Percentiles rank a stretch among this genome's conserved stretches.
Conservation (phyloP, 1,140 invertebrate species). For the Chironomus striatipennis region DNA sequence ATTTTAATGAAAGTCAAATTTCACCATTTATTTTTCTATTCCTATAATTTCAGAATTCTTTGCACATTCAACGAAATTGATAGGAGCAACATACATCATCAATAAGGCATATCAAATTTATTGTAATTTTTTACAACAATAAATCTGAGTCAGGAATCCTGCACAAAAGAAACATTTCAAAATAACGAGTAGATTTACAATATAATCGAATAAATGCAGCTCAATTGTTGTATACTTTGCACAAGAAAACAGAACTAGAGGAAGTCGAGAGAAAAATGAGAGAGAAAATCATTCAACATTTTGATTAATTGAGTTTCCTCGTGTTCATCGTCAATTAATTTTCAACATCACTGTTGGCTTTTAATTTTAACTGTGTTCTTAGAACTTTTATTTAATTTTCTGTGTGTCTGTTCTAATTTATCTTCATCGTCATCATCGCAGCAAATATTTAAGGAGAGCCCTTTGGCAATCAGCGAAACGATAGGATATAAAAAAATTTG, state of each 20-base stretch:
- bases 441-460: neutral
- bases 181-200: neutral
- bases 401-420: neutral
- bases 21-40: neutral
- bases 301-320: slow-evolving; percentile 2
- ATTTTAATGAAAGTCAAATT: too few relatives aligned
- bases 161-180: neutral
- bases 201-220: neutral
- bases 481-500: neutral
- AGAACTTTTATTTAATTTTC: too few relatives aligned
- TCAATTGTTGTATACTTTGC: neutral
- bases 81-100: neutral
- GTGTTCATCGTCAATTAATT: slow-evolving; percentile 13
- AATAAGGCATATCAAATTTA: neutral
- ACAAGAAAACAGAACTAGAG: neutral
- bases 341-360: neutral
- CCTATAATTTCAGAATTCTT: neutral
- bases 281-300: neutral
- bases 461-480: neutral
- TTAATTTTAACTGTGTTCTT: too few relatives aligned
- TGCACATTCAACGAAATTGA: neutral
- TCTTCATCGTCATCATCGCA: neutral
- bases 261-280: neutral
- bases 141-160: neutral
- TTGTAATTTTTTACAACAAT: neutral